Base-by-base conservation (phyloP, 1,140 invertebrate species). In the Drosophila pseudoobscura region DNA sequence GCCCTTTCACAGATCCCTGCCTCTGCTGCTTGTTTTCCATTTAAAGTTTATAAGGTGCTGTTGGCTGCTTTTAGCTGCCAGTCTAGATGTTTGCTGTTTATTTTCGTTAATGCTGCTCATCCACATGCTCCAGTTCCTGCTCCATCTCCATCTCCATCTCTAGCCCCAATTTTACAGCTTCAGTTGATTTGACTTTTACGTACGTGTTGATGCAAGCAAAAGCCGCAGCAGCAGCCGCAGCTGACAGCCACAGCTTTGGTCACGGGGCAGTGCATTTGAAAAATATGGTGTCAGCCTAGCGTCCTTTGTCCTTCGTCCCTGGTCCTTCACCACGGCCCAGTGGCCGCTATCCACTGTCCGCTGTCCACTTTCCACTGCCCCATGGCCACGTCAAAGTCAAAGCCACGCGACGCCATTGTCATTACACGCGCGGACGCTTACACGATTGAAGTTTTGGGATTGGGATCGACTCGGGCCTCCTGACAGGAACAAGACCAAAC, bases 341-440 rank as follows among this genome's bases (percentile, higher is more conserved):
- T 43, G 31, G 55, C 24, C 58, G 20, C 55, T 31, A n/a, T 24
- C 5, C 20, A 1, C 13, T 31, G 17, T 24, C 5, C 20, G 1
- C 13, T 15, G 29, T 31, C 24, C 58, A 54, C 29, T 50, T 45
- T 62, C 59, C 49, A 65, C 72, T 55, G 64, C 39, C 62, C 58
- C 70, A 43, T 52, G 74, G 74, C 78, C 83, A 82, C 75, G 82
- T 87, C 82, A 87, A 87, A 87, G 82, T 83, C 82, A 85, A 85
- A 85, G 82, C 82, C 82, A 85, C 82, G 82, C 83, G 78, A 74
- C 60, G 52, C 82, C 70, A 87, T 85, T 85, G 82, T 85, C 82
- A 88, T 87, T 87, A 87, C 83, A 87, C 82, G 82, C 82, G 82
- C 83, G 70, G 70, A 53, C 83, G 82, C 82, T 87, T 87, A 88